These are phyloP conservation scores for Leptinotarsa rubiginosa DNA, from an alignment of 2,888 invertebrate genomes.

Conservation along the genomic window DNA sequence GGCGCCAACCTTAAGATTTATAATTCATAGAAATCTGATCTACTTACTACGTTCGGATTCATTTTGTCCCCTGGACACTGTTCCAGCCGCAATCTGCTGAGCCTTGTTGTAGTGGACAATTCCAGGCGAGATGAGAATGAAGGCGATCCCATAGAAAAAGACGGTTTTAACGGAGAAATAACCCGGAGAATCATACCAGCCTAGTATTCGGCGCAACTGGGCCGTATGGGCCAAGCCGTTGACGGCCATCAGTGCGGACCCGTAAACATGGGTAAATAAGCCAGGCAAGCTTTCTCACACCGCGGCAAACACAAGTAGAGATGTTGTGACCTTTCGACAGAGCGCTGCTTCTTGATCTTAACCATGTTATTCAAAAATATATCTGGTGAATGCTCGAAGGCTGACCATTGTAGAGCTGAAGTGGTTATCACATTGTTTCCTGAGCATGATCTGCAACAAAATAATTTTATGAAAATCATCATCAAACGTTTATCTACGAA, in stretches of 20 bases:
- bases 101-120: slow-evolving; percentile 33
- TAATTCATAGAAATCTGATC: background rate
- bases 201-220: slow-evolving; percentile 55
- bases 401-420: slow-evolving; percentile 21
- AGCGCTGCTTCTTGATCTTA: slow-evolving; percentile 34
- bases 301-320: slow-evolving; percentile 33
- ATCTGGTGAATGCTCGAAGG: slow-evolving; percentile 27
- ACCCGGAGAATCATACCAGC: slow-evolving; percentile 46
- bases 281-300: slow-evolving; percentile 34
- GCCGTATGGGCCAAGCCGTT: slow-evolving; percentile 55
- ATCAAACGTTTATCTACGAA: too few relatives aligned
- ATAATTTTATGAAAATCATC: background rate
- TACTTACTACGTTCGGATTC: slow-evolving; percentile 41
- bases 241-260: slow-evolving; percentile 59
- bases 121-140: slow-evolving; percentile 40
- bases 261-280: slow-evolving; percentile 41
- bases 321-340: slow-evolving; percentile 29
- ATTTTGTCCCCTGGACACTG: slow-evolving; percentile 29
- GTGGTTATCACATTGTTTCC: slow-evolving; percentile 37
- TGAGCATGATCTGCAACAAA: slow-evolving; percentile 33
- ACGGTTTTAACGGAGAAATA: slow-evolving; percentile 47
- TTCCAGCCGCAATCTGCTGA: slow-evolving; percentile 18
- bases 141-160: slow-evolving; percentile 43
- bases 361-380: slow-evolving; percentile 41
- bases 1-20: background rate